Base-by-base conservation (phyloP, 2,888 invertebrate genomes). In the Parochlus steinenii region DNA sequence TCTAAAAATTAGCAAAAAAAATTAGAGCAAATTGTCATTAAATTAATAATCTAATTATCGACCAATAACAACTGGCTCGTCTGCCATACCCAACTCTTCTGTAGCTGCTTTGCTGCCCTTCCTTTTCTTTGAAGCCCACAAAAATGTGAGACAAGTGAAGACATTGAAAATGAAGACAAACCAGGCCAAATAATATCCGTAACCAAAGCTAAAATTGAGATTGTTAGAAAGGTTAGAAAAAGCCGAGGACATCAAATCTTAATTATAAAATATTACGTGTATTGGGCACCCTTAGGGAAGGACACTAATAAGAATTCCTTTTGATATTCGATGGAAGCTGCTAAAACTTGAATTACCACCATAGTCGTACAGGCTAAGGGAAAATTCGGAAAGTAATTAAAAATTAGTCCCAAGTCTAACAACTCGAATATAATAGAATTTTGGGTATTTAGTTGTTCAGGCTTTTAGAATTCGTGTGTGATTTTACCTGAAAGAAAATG, bases 81-180 rank as follows among this genome's bases (percentile, higher is more conserved):
- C 85, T 5, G 79, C 83, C 72, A 79, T 74, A 2, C 78, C 83
- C 25, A 81, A 63, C 50, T 83, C 80, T 43, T 80, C 80, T n/a
- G 71, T 76, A 4, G 78, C 77, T 2, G 82, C 82, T 48, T 80
- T 77, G 44, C 75, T 73, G 2, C 83, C 77, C 64, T 87, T 87
- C 55, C 79, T 72, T 54, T 87, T 87, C 39, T 78, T 71, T 0
- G 85, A 85, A 52, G 74, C 81, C 58, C 81, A 65, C 45, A 86
- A 68, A 54, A 86, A 87, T 33, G 75, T 65, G 7, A 71, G 60
- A 2, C 78, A 78, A 8, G 79, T 69, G 25, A 69, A 51, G 7
- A 78, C 50, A 52, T 79, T 80, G 32, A 73, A 63, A 16, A 68
- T 59, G 39, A 83, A 80, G 2, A 79, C 79, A 41, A 80, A 64